Conservation (phyloP, 2,113 vertebrate species). For the Eptesicus fuscus region DNA sequence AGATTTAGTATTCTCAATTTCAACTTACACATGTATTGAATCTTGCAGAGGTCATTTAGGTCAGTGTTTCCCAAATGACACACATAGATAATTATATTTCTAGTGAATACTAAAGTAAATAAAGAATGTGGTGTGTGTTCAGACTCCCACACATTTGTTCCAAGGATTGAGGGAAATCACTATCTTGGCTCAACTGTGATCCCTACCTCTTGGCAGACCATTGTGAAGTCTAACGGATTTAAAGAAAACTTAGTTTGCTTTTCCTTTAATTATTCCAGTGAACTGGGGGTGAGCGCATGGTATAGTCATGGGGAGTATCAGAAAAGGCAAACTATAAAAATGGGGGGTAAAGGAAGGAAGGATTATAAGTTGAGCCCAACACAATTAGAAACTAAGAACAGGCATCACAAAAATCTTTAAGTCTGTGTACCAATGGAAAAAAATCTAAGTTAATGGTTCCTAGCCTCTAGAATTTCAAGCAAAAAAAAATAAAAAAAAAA, state of each 20-base stretch:
- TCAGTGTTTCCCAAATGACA: background rate
- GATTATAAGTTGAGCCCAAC: background rate
- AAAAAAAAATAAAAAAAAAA: background rate
- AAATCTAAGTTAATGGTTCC: background rate
- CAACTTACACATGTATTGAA: background rate
- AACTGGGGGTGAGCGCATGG: background rate
- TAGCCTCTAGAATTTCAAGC: background rate
- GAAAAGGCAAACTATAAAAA: background rate
- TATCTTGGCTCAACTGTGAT: background rate
- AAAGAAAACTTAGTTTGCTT: background rate
- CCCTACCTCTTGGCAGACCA: background rate
- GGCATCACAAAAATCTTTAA: background rate
- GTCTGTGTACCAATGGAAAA: background rate
- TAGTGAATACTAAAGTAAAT: background rate
- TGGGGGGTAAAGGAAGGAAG: background rate
- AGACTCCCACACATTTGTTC: background rate
- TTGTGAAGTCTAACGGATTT: background rate
- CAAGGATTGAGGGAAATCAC: background rate
- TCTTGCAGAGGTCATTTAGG: background rate
- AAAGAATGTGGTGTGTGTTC: background rate
- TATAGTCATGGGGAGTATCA: background rate
- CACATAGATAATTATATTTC: constrained; percentile 1
- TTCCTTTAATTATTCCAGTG: background rate
- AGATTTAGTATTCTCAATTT: background rate
- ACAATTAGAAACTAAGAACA: background rate